These are phyloP conservation scores for Aleadryas rufinucha DNA, from an alignment of 2,113 vertebrate species.

Conservation along the genomic window DNA sequence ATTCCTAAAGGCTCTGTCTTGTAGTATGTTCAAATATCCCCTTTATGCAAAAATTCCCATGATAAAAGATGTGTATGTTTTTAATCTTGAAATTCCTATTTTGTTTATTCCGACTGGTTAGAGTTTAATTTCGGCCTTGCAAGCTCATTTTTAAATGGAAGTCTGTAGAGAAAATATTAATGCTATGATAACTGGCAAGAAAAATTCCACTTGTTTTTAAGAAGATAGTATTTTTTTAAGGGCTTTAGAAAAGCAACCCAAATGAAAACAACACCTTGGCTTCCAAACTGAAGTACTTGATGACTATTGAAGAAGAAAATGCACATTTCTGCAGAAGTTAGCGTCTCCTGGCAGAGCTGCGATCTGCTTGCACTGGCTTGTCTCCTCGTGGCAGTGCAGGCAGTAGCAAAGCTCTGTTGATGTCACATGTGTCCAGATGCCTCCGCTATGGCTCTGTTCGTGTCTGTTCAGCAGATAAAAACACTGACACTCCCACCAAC, in stretches of 20 bases:
- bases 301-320: neutral
- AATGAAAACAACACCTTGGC: neutral
- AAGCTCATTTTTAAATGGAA: neutral
- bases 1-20: neutral
- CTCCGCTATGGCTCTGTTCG: fast-evolving
- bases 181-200: neutral
- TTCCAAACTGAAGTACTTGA: neutral
- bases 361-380: neutral
- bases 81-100: neutral
- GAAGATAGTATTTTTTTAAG: neutral
- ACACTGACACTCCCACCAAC: neutral
- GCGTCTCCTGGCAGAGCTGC: fast-evolving
- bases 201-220: neutral
- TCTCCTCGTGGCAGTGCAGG: neutral
- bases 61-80: neutral
- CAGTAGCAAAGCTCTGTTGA: neutral
- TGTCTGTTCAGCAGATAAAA: neutral
- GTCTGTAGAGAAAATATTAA: neutral
- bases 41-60: neutral
- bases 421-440: neutral
- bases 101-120: neutral
- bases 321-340: neutral
- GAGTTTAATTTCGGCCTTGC: neutral
- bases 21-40: neutral
- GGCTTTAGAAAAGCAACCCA: neutral